Evolutionary conservation across 2,797 vertebrate species (phyloP).

Genomic region (Leptoclinus maculatus): DNA sequence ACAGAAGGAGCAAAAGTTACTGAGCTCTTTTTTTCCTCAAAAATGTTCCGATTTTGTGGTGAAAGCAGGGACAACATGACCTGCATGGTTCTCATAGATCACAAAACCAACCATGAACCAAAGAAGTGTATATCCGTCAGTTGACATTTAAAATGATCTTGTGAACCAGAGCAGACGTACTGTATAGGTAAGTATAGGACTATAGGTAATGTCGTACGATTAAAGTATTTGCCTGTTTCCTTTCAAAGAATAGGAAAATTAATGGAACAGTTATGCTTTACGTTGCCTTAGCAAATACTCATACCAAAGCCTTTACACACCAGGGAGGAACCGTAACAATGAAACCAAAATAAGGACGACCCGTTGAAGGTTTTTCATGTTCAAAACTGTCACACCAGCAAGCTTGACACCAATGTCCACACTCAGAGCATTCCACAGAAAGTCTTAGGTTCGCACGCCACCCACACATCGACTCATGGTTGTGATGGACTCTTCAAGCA

Average conservation of each 20-base stretch:
- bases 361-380: no score
- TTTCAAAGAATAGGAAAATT: background rate
- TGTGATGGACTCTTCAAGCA: no score
- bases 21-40: background rate
- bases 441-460: no score
- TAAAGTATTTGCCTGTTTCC: background rate
- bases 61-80: background rate
- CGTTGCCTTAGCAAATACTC: background rate
- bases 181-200: background rate
- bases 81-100: background rate
- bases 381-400: no score
- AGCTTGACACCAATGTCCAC: no score
- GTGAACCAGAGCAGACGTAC: no score
- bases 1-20: constrained; percentile 1
- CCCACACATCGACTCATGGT: no score
- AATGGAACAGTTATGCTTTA: background rate
- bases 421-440: no score
- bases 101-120: background rate
- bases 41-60: background rate
- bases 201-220: background rate
- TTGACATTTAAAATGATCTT: background rate
- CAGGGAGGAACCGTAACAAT: background rate
- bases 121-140: background rate
- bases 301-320: background rate
- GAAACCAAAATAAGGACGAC: no score